Base-by-base conservation (phyloP, 1,140 invertebrate species). In the Drosophila truncata region DNA sequence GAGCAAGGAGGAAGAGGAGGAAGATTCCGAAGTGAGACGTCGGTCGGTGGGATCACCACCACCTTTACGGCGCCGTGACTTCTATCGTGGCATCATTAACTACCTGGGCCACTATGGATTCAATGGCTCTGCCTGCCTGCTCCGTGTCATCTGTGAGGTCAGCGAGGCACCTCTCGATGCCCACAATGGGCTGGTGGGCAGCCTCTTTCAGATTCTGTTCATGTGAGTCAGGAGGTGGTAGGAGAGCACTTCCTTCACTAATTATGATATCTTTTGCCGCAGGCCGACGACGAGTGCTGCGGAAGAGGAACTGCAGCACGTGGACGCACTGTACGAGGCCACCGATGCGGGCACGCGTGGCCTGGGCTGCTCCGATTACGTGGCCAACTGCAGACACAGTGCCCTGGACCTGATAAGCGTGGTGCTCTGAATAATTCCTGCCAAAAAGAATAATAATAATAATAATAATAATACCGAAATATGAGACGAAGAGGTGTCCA, bases 71-170 rank as follows among this genome's bases (percentile, higher is more conserved):
- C 80, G 86, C 44, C 72, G 72, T 39, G 55, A 84, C 47, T 92
- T 92, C 67, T 92, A 92, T 44, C 80, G 75, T 35, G 80, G 79
- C 42, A 70, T 92, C 61, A 63, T 88, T 14, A 84, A 80, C 60
- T 91, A 86, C 78, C 50, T 91, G 73, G 60, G 76, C 54, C 83
- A 81, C 54, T 92, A 69, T 49, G 94, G 94, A 3, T 94, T 94
- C 93, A 93, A 94, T 69, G 94, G 93, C 31, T 92, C 85, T 73
- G 80, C 91, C 47, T 94, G 94, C 79, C 84, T 94, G 27, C 81
- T 94, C 63, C 84, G 93, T n/a, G 91, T 93, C 42, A 94, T 94
- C 50, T 94, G 94, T 55, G 94, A 94, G 82, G 92, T 93, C 58
- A 92, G 92, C 55, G 86, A 91, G 29, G 61, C 82, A 16, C 91